Percentiles rank a stretch among this genome's conserved stretches.
Evolutionary conservation across 1,140 invertebrate species (phyloP).

Genomic region (Globodera rostochiensis): DNA sequence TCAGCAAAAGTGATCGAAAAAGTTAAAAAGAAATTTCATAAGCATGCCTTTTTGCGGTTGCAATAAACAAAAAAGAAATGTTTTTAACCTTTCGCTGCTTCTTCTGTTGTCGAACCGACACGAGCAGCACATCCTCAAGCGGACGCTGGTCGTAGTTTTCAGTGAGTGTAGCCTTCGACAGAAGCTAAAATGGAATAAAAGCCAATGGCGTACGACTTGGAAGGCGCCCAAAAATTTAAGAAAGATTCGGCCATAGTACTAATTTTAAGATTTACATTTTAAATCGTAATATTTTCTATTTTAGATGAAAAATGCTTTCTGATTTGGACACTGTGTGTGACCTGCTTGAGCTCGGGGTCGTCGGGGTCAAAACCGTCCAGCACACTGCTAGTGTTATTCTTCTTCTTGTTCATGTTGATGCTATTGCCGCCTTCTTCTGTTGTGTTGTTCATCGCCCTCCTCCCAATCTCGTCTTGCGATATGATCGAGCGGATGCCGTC

Average conservation of each 20-base stretch:
- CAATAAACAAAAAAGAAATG: too few relatives aligned
- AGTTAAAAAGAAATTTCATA: too few relatives aligned
- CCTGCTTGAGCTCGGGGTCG: slow-evolving; percentile 23
- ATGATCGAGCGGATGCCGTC: too few relatives aligned
- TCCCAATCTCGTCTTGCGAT: background rate
- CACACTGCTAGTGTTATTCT: slow-evolving; percentile 2
- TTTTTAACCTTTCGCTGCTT: slow-evolving; percentile 15
- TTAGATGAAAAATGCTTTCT: background rate
- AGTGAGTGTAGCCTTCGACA: slow-evolving; percentile 11
- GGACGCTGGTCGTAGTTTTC: slow-evolving; percentile 25
- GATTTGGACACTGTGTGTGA: background rate
- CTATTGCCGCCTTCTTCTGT: background rate
- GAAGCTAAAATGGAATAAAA: slow-evolving; percentile 16
- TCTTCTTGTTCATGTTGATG: background rate
- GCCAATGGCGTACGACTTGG: background rate
- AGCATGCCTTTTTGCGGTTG: background rate
- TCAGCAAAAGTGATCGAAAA: too few relatives aligned
- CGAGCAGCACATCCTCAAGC: slow-evolving; percentile 17
- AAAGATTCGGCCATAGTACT: too few relatives aligned
- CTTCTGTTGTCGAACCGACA: slow-evolving; percentile 22
- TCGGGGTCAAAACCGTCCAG: slow-evolving; percentile 26
- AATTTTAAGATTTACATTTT: too few relatives aligned
- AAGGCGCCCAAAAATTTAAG: too few relatives aligned
- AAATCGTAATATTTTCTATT: too few relatives aligned
- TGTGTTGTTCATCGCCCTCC: background rate